A percentile compares a stretch with the other conserved stretches of the same genome.
Conservation (phyloP, 2,113 vertebrate species). For the Trogon surrucura region DNA sequence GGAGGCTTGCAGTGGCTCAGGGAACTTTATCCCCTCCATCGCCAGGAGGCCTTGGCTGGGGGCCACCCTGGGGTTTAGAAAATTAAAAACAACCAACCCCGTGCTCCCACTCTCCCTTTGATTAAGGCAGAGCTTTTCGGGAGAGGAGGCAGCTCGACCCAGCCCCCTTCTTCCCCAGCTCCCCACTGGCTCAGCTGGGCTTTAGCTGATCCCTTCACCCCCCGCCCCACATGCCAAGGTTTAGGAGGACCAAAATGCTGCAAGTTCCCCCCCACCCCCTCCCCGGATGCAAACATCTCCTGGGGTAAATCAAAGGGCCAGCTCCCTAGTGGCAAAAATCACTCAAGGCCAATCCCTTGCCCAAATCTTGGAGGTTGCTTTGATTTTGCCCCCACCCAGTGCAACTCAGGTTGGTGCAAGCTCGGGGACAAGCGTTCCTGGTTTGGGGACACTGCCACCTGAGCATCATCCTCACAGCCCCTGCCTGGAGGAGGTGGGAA, state of each 20-base stretch:
- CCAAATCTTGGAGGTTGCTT: neutral
- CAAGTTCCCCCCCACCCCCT: too few relatives aligned
- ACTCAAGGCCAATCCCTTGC: neutral
- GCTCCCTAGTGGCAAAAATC: neutral
- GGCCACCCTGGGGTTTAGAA: conserved; percentile 50
- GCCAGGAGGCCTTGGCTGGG: conserved; percentile 51
- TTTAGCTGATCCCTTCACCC: neutral
- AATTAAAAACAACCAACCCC: conserved; percentile 38
- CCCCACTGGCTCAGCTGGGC: neutral
- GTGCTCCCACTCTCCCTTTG: neutral
- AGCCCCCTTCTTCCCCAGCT: neutral
- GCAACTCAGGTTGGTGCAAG: neutral
- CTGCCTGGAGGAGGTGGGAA: neutral
- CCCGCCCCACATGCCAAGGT: neutral
- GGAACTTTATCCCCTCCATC: conserved; percentile 66
- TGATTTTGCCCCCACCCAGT: accelerated
- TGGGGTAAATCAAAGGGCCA: neutral
- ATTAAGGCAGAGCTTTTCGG: neutral
- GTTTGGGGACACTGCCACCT: neutral
- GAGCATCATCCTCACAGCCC: neutral
- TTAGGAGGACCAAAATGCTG: neutral
- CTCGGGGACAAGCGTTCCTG: neutral
- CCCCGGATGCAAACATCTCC: neutral
- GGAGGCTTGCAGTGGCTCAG: neutral
- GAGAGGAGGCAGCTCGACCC: neutral